Evolutionary conservation across 1,140 invertebrate genomes (phyloP).

Genomic region (Drosophila burlai): DNA sequence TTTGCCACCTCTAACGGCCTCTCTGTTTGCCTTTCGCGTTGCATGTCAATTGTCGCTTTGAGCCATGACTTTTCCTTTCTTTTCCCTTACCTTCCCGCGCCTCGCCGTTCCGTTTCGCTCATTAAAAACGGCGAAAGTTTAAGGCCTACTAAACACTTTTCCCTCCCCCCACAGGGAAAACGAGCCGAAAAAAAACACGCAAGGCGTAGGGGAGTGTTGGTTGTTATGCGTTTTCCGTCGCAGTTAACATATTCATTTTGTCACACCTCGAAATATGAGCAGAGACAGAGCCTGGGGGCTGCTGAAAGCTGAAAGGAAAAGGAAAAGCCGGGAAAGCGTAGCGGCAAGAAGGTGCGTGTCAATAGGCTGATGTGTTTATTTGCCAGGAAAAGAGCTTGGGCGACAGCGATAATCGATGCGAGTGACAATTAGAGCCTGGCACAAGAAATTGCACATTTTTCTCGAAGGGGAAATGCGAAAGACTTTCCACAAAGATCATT

Average conservation of each 20-base stretch:
- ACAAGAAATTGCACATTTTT: constrained; percentile 6
- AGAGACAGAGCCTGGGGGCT: background rate
- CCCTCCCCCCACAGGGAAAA: background rate
- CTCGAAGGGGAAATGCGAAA: background rate
- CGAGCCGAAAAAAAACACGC: constrained; percentile 10
- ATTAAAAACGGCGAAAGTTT: constrained; percentile 54
- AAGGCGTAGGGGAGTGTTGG: constrained; percentile 20
- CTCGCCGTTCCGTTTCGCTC: constrained; percentile 10
- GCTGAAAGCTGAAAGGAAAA: no score
- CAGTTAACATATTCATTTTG: constrained; percentile 47
- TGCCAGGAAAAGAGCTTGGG: constrained; percentile 39
- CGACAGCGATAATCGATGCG: constrained; percentile 62
- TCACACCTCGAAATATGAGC: constrained; percentile 64
- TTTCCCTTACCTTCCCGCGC: background rate
- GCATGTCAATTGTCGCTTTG: constrained; percentile 72
- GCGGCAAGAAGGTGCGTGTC: constrained; percentile 49
- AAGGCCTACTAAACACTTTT: constrained; percentile 46
- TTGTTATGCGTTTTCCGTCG: constrained; percentile 44
- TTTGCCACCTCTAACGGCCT: background rate
- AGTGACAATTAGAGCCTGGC: constrained; percentile 59
- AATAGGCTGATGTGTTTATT: constrained; percentile 77
- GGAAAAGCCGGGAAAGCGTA: no score
- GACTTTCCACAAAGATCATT: constrained; percentile 20
- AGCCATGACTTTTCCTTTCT: constrained; percentile 15
- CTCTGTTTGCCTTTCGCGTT: constrained; percentile 16